Percentiles rank a stretch among this genome's conserved stretches.
Conservation (phyloP, 2,113 vertebrate genomes). For the Melanerpes formicivorus region DNA sequence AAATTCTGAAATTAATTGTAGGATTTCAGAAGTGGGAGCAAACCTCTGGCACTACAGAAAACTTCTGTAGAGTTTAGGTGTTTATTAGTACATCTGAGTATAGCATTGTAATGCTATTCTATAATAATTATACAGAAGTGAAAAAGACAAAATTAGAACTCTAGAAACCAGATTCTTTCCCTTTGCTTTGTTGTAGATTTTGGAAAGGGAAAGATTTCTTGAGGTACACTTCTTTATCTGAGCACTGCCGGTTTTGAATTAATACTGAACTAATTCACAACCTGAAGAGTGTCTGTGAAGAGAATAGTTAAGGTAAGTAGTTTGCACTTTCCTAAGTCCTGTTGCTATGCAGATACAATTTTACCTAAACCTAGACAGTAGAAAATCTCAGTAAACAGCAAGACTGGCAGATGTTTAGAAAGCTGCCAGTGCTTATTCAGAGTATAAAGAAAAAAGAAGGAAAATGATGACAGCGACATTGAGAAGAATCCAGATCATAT, state of each 20-base stretch:
- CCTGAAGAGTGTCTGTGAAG: neutral
- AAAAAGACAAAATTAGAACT: neutral
- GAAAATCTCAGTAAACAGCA: neutral
- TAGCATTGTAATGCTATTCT: neutral
- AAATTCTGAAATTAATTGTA: neutral
- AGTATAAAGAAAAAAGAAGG: neutral
- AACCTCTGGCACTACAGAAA: neutral
- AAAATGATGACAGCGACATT: neutral
- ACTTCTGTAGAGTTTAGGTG: neutral
- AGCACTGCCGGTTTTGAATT: neutral
- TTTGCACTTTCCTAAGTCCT: neutral
- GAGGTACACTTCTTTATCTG: neutral
- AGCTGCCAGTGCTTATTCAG: neutral
- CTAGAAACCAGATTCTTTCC: too few species aligned
- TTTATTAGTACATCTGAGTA: neutral
- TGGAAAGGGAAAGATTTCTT: neutral
- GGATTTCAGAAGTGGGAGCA: neutral
- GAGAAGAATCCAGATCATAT: neutral
- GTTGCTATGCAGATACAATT: neutral
- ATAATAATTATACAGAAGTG: too few species aligned
- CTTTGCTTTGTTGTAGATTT: too few species aligned
- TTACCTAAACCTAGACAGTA: neutral
- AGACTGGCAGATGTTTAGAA: neutral
- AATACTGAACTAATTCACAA: neutral
- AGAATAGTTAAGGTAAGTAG: neutral